These are phyloP conservation scores for Oreochromis aureus DNA, from an alignment of 2,113 vertebrate genomes.

Conservation along the genomic window DNA sequence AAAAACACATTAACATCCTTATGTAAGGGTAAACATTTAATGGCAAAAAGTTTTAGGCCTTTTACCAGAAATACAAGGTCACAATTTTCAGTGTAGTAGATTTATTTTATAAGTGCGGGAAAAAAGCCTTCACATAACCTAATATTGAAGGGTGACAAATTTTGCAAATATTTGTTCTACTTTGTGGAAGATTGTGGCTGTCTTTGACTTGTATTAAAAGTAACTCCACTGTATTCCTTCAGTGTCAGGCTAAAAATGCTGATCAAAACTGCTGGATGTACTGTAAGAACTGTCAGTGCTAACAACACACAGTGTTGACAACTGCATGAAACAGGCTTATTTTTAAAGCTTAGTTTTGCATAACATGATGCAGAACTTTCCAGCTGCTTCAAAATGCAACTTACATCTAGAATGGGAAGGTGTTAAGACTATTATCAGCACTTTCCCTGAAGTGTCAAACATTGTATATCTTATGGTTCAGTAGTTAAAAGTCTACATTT, in stretches of 20 bases:
- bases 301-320: background rate
- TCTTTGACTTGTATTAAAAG: background rate
- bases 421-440: background rate
- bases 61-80: background rate
- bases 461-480: background rate
- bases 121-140: background rate
- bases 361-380: background rate
- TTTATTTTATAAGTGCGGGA: background rate
- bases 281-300: background rate
- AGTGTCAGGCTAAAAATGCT: background rate
- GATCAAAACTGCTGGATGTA: background rate
- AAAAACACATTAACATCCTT: background rate
- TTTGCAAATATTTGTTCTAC: background rate
- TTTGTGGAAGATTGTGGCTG: fast-evolving
- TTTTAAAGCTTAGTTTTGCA: background rate
- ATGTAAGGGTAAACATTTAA: background rate
- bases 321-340: background rate
- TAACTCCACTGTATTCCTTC: background rate
- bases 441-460: background rate
- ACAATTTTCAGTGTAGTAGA: background rate
- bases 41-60: background rate
- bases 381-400: background rate
- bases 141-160: background rate
- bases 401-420: background rate
- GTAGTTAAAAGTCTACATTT: background rate